Percentiles rank a stretch among this genome's conserved stretches.
Conservation (phyloP, 2,113 vertebrate genomes). For the western clawed frog (Xenopus tropicalis) region UCB_Xtro_10.0 CM004450.2:49257001-49257500, state of each 20-base stretch:
- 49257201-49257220: conserved; percentile 76
- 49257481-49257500: too few species aligned
- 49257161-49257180: conserved; percentile 91
- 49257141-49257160: conserved; percentile 71
- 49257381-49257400: too few species aligned
- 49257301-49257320: conserved; percentile 64
- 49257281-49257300: conserved; percentile 84
- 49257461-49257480: too few species aligned
- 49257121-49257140: conserved; percentile 68
- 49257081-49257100: conserved; percentile 97
- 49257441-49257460: too few species aligned
- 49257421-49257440: too few species aligned
- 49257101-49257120: conserved; percentile 86
- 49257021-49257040: conserved; percentile 2
- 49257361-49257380: not conserved
- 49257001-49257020: not conserved
- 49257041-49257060: conserved; percentile 50
- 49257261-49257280: conserved; percentile 92
- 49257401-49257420: too few species aligned
- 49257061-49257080: conserved; percentile 96
- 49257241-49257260: conserved; percentile 84
- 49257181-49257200: conserved; percentile 85
- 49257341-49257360: not conserved
- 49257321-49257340: not conserved
- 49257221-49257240: conserved; percentile 91